Evolutionary conservation across 2,888 invertebrate species (phyloP).

Genomic region (Apotomis turbidana): DNA sequence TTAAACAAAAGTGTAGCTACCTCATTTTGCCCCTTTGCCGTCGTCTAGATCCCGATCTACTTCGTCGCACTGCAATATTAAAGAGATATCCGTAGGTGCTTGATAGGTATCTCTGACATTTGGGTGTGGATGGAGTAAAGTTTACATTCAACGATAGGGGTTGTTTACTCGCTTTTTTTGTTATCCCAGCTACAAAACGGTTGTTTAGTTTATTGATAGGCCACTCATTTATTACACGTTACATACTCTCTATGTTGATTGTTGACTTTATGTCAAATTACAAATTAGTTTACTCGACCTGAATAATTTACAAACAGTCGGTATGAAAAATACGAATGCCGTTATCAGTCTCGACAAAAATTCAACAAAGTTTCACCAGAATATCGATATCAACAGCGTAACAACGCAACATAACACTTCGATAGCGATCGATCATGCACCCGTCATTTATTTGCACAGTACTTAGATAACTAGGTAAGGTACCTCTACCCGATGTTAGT

Average conservation of each 20-base stretch:
- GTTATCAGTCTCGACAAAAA: not conserved
- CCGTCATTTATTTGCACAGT: conserved; percentile 14
- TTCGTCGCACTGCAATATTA: not conserved
- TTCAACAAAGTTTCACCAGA: conserved; percentile 4
- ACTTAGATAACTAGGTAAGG: conserved; percentile 1
- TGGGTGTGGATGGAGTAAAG: not conserved
- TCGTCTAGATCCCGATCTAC: not conserved
- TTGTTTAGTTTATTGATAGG: too few species aligned
- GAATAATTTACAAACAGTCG: too few species aligned
- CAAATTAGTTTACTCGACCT: too few species aligned
- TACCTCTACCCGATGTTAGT: not conserved
- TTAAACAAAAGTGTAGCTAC: conserved; percentile 1
- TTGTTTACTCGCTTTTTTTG: not conserved
- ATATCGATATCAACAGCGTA: conserved; percentile 4
- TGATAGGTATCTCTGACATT: not conserved
- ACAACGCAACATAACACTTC: conserved; percentile 19
- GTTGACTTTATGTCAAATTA: too few species aligned
- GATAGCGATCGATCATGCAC: conserved; percentile 25
- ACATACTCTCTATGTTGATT: too few species aligned
- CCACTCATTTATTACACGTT: too few species aligned
- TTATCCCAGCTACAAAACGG: not conserved
- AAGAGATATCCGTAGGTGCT: too few species aligned
- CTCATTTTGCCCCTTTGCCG: conserved; percentile 1
- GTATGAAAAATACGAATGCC: too few species aligned
- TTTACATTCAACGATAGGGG: not conserved